Base-by-base conservation (phyloP, 2,888 invertebrate genomes). In the Leucophenga montana region DNA sequence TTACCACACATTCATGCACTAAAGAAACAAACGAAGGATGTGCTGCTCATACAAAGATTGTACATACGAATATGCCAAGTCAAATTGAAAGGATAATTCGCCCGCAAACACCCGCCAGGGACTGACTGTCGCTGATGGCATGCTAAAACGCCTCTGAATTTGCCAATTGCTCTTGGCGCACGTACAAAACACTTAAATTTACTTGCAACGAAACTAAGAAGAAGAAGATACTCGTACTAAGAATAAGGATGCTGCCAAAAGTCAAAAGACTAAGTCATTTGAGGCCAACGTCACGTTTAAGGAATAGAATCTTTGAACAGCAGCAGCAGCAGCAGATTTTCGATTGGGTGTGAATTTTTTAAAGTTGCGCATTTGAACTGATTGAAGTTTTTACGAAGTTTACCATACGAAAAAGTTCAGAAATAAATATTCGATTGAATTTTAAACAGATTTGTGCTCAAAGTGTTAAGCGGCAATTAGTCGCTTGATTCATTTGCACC, bases 1-100 rank as follows among this genome's bases (percentile, higher is more conserved):
- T 67, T 62, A 33, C 70, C 39, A 70, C 53, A 76, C 69, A 72
- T 50, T 57, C 66, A 70, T 31, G 18, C 31, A 33, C 13, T 44
- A 64, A 44, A 68, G 50, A 71, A 56, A 66, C 62, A 56, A 31
- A 66, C 56, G 31, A 20, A 48, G 54, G 62, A 59, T 33, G n/a
- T 44, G 57, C 54, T n/a, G n/a, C n/a, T n/a, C n/a, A n/a, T n/a
- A n/a, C n/a, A n/a, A n/a, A n/a, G n/a, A n/a, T n/a, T n/a, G 78
- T 84, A 86, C 86, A 86, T 85, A 79, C 85, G 85, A 86, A 86
- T 85, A 86, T 86, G 86, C 86, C 86, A 86, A 87, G 86, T 86
- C 80, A 87, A 86, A 86, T 86, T 86, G 86, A 86, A 86, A 87
- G 87, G 87, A 86, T 86, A 86, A 86, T 86, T 87, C 86, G 86